Conservation (phyloP, 2,113 vertebrate genomes). For the Hemibagrus wyckioides region DNA sequence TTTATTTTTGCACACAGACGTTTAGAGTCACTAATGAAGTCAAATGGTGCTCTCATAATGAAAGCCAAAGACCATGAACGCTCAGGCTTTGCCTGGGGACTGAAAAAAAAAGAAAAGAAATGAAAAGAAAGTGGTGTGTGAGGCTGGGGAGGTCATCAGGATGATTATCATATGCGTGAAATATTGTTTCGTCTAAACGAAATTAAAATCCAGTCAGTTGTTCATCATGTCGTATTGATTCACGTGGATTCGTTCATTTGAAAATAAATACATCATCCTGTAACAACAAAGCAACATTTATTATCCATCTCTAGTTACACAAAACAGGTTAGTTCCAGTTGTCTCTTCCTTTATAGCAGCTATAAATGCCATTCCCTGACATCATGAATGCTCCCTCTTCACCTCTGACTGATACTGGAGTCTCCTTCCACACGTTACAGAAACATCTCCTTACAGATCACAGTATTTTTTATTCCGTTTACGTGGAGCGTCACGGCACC, state of each 20-base stretch:
- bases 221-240: not conserved
- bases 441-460: not conserved
- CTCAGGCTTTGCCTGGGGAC: conserved; percentile 13
- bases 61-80: conserved; percentile 29
- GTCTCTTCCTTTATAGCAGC: not conserved
- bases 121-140: not conserved
- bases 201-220: not conserved
- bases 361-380: not conserved
- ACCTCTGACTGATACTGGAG: not conserved
- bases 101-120: not conserved
- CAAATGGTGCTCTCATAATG: conserved; percentile 27
- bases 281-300: not conserved
- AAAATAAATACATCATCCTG: not conserved
- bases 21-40: conserved; percentile 48
- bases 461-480: not conserved
- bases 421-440: not conserved
- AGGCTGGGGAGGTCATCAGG: no score
- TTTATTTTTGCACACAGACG: conserved; percentile 23
- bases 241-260: not conserved
- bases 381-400: no score
- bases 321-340: not conserved
- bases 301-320: not conserved
- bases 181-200: not conserved
- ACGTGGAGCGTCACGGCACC: no score
- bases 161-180: not conserved